Conservation (phyloP, 2,888 invertebrate species). For the Capitulum mitella region DNA sequence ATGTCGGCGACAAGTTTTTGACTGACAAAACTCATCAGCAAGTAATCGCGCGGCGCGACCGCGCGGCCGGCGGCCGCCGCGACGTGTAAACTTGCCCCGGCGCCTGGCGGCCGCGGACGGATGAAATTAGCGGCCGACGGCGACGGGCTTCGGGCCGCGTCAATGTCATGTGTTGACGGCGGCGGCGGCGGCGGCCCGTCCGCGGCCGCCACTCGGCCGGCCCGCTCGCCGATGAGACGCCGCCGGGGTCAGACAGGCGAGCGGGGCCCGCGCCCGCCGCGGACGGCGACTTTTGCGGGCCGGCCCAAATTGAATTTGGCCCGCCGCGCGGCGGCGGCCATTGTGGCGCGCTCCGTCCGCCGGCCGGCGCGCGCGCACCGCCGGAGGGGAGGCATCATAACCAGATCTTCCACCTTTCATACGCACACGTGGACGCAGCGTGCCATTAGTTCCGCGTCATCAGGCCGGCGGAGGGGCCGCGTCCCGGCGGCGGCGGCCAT, state of each 20-base stretch:
- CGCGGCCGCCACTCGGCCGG: not conserved
- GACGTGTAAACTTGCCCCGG: not conserved
- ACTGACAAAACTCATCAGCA: not conserved
- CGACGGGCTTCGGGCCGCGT: not conserved
- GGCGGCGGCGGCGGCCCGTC: not conserved
- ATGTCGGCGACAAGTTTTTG: not conserved
- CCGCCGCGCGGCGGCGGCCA: not conserved
- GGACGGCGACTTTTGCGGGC: not conserved
- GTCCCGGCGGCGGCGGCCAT: not conserved
- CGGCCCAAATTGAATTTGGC: not conserved
- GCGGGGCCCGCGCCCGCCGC: not conserved
- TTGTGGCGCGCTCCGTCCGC: not conserved
- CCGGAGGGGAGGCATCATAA: slow-evolving; percentile 19
- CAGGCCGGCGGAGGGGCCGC: not conserved
- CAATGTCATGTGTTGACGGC: not conserved
- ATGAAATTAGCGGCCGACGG: not conserved
- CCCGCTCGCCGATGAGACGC: not conserved
- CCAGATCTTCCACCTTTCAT: slow-evolving; percentile 21
- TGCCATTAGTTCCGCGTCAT: slow-evolving; percentile 18
- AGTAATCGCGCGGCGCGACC: not conserved
- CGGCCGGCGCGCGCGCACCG: not conserved
- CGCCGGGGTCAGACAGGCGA: not conserved
- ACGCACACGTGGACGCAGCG: slow-evolving; percentile 21
- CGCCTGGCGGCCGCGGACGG: not conserved
- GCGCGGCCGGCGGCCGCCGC: not conserved